Conservation (phyloP, 2,113 vertebrate species). For the Neolamprologus hecqui region DNA sequence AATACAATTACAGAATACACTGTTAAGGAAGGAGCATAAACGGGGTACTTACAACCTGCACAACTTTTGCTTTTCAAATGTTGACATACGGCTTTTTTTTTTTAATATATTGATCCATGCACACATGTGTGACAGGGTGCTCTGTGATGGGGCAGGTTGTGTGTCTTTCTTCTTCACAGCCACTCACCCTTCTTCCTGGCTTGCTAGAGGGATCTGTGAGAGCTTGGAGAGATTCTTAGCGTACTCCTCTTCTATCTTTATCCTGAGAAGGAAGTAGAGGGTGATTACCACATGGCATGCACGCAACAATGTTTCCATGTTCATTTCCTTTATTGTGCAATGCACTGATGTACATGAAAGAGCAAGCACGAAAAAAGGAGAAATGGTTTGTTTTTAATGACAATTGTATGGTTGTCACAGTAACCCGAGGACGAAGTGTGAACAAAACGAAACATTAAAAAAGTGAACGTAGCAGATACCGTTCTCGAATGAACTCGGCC, state of each 20-base stretch:
- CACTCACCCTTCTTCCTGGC: conserved; percentile 95
- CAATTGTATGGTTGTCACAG: conserved; percentile 27
- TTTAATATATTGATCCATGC: background rate
- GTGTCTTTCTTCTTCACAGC: background rate
- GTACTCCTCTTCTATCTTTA: conserved; percentile 99
- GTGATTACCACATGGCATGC: conserved; percentile 29
- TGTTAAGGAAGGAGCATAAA: background rate
- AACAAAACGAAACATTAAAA: background rate
- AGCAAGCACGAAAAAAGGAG: background rate
- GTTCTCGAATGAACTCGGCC: conserved; percentile 94
- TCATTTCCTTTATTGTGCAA: conserved; percentile 34
- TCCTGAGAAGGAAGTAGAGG: conserved; percentile 70
- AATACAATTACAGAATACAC: background rate
- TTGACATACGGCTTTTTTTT: background rate
- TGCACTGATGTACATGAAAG: background rate
- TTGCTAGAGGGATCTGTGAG: conserved; percentile 89
- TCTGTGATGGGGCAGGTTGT: background rate
- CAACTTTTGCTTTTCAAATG: background rate
- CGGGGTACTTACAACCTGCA: background rate
- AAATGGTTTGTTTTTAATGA: conserved; percentile 8
- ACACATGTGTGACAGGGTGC: background rate
- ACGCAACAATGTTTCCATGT: conserved; percentile 2
- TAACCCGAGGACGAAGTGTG: background rate
- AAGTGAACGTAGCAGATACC: conserved; percentile 62
- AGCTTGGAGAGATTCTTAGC: conserved; percentile 94